Base-by-base conservation (phyloP, 2,797 vertebrate genomes). In the Valencia hispanica region DNA sequence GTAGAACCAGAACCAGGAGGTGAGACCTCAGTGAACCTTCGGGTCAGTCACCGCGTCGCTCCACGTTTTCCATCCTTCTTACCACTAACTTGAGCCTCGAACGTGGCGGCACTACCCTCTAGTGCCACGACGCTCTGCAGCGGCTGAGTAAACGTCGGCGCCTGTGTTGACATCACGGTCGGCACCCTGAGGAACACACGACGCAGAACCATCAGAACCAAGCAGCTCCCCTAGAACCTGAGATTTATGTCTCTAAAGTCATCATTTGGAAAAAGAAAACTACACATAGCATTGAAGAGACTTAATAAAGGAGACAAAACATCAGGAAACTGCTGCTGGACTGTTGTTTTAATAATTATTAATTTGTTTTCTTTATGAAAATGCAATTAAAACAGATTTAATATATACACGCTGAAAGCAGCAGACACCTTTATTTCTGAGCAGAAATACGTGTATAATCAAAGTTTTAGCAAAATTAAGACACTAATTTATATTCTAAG, bases 61-160 rank as follows among this genome's bases (percentile, higher is more conserved):
- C 55, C 5, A 17, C 0, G 15, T 30, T 22, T 2, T 17, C 27
- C 5, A 3, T 10, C 22, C 25, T n/a, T 14, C 97, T 98, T 97
- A 99, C 97, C 98, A 96, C 97, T 99, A 93, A 99, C 92, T 92
- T 97, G 97, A 96, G 97, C 97, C 96, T 99, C 95, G 96, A 99
- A 98, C 95, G 96, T 97, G 95, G 97, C 97, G 20, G 97, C 95
- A 98, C 97, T 98, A 97, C 98, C 98, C 98, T 99, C 98, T 77
- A 99, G 97, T 97, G 96, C 97, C 95, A 93, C 93, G 75, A 93
- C 97, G 63, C 97, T 99, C 78, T 99, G 98, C 92, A 99, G 95
- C 1, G 98, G 98, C 95, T 99, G 98, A 3, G 94, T 97, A 91
- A 99, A 99, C 1, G 97, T 98, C 84, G 98, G 98, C 53, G 98